Evolutionary conservation across 2,888 invertebrate genomes (phyloP), one percentile per base, ranked within the genome.

Genomic region (Platycheirus albimanus): DNA sequence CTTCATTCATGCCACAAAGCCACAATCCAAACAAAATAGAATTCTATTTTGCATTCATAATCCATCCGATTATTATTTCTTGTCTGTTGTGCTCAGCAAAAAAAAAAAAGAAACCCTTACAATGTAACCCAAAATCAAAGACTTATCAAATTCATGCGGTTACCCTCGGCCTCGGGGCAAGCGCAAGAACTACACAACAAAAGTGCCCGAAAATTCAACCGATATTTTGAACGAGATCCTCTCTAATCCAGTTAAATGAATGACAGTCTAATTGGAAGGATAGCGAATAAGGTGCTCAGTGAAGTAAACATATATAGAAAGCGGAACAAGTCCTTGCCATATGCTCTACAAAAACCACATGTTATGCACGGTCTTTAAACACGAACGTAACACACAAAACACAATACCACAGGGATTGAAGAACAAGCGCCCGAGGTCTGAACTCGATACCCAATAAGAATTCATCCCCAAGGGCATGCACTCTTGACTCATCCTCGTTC

Each of bases 311-410:
- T n/a, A n/a, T n/a, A n/a, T n/a, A 24, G 20, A 41, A 61, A 71
- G 63, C 72, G 63, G 86, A 87, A 88, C 89, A 90, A 88, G 90
- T 89, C 86, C 87, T 87, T 89, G 90, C 90, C 90, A 90, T 90
- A 90, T 90, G 90, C 86, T 90, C 86, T 76, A 88, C 88, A 90
- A 90, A 90, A 90, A 90, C 90, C 90, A 90, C 90, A 90, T 90
- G 90, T 89, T 90, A 90, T 89, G 88, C 88, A 90, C 90, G 90
- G 88, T 88, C 87, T 89, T 89, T 90, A 90, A 90, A 87, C 90
- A 90, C 87, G 87, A 87, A 86, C 87, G 52, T 70, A 47, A 52
- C 47, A 70, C 61, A 86, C 87, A 47, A 70, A 47, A 52, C 47
- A 70, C 61, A 87, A 87, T 88, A 87, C 85, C 85, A 76, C 64